A percentile compares a stretch with the other conserved stretches of the same genome.
Evolutionary conservation across 2,797 vertebrate species (phyloP).

Genomic region (Aphelocoma californica): DNA sequence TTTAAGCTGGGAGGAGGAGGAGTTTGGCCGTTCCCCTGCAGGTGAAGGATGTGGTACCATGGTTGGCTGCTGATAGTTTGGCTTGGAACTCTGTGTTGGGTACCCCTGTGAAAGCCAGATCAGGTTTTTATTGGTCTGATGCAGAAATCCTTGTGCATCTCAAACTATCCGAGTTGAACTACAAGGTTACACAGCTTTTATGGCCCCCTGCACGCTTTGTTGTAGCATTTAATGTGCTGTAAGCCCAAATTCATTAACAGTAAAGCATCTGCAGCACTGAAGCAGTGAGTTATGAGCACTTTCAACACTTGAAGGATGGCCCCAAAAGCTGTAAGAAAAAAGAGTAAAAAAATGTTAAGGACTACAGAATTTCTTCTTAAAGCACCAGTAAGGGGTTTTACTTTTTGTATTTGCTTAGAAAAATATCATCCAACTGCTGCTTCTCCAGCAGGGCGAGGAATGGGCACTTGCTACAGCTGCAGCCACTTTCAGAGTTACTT

Average conservation of each 20-base stretch:
- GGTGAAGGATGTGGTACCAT: fast-evolving
- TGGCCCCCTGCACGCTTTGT: not conserved
- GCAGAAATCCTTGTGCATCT: not conserved
- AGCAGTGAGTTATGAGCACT: fast-evolving
- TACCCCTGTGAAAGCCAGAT: not conserved
- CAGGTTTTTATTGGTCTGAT: not conserved
- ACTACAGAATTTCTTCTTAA: not conserved
- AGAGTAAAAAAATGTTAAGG: not conserved
- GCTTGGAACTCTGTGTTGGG: fast-evolving
- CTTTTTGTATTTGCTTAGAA: not conserved
- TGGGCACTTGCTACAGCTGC: not conserved
- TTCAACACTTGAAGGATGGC: not conserved
- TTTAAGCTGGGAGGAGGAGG: fast-evolving
- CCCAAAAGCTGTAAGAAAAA: not conserved
- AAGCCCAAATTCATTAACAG: not conserved
- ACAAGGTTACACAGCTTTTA: fast-evolving
- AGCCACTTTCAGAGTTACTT: not conserved
- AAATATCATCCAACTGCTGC: not conserved
- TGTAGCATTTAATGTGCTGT: not conserved
- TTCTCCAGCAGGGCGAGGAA: not conserved
- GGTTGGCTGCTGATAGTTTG: not conserved
- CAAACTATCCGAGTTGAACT: fast-evolving
- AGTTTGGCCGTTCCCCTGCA: fast-evolving
- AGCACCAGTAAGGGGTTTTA: not conserved
- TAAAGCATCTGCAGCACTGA: not conserved